A percentile compares a stretch with the other conserved stretches of the same genome.
These are phyloP conservation scores for Trialeurodes vaporariorum DNA, from an alignment of 1,140 invertebrate species.

Conservation along the genomic window DNA sequence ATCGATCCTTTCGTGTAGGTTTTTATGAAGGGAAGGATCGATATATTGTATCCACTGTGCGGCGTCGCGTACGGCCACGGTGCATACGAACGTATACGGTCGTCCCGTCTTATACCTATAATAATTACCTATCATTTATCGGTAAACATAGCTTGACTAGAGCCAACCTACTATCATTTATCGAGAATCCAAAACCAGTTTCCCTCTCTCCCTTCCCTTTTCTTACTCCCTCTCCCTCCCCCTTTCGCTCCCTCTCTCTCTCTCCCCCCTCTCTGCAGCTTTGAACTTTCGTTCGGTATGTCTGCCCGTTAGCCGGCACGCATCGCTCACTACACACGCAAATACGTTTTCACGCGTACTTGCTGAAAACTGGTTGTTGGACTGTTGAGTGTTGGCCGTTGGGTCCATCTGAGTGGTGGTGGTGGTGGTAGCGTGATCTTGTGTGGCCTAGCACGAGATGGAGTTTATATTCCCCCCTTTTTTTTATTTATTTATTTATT, in stretches of 20 bases:
- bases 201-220: not conserved
- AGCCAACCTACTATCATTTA: not conserved
- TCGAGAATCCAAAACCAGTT: not conserved
- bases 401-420: not conserved
- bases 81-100: too few species aligned
- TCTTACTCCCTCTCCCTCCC: not conserved
- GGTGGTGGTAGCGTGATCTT: not conserved
- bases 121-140: constrained; percentile 1
- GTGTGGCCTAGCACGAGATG: not conserved
- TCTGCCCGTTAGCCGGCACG: not conserved
- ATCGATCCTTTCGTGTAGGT: too few species aligned
- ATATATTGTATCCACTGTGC: too few species aligned
- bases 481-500: too few species aligned
- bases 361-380: too few species aligned
- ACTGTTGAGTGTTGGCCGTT: too few species aligned
- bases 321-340: not conserved
- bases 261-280: not conserved
- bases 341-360: not conserved
- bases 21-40: too few species aligned
- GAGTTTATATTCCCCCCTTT: too few species aligned
- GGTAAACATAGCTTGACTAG: not conserved
- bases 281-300: not conserved
- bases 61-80: too few species aligned
- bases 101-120: not conserved
- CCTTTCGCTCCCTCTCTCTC: not conserved